Evolutionary conservation across 2,113 vertebrate genomes (phyloP), one percentile per base, ranked within the genome.

Genomic region (Aspiorhynchus laticeps): DNA sequence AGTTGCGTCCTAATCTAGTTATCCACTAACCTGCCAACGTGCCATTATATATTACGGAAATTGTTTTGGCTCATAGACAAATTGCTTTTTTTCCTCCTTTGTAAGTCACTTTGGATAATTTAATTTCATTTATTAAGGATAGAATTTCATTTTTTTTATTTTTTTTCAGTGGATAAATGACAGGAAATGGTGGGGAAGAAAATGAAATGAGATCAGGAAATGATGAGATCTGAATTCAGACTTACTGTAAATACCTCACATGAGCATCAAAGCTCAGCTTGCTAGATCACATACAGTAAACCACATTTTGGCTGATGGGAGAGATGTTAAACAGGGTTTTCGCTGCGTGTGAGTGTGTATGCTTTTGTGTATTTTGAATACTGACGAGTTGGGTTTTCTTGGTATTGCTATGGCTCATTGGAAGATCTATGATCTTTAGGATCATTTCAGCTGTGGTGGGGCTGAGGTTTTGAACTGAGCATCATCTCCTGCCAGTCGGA

Each of bases 381-480:
- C 33, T 87, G 31, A 63, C 5, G 26, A 11, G 41, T 53, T 73
- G 15, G 61, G 81, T 84, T 80, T 86, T 77, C 48, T 56, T 41
- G 28, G 69, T 53, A 43, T 59, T 88, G 67, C 82, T 36, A 38
- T 84, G 31, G 73, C 71, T 67, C 80, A 83, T 69, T 51, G 28
- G 61, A 71, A 51, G 63, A 83, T 43, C 79, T 65, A 33, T 67
- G 38, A 69, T 83, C 26, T 83, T 36, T 85, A 24, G 33, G 53
- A 83, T 12, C 63, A 48, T 83, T 83, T 83, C 80, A 71, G 41
- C 81, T 88, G 69, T 84, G 76, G 74, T 88, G 84, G 85, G 43
- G 31, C 84, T 87, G 89, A 31, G 80, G 88, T 89, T 87, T 88
- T 78, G 38, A 41, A 51, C 41, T 67, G 8, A 77, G 53, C n/a